phyloP scores from a whole-genome alignment of 2,113 vertebrate species.

The Oreochromis spilurus region DNA sequence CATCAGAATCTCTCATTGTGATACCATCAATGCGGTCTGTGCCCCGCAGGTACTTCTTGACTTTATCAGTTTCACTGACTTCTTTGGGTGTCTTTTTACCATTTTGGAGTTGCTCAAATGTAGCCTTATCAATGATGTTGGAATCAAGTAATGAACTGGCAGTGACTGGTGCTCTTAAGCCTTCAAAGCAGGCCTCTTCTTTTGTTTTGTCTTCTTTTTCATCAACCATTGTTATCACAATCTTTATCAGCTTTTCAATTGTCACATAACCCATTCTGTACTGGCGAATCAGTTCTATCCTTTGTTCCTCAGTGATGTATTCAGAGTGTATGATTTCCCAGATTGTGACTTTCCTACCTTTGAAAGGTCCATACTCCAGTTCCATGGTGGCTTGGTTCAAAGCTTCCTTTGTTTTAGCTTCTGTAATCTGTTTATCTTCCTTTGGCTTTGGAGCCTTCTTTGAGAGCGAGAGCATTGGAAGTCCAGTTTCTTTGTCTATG shows the following conservation, averaged over 20 bases:
- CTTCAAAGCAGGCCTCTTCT: conserved; percentile 79
- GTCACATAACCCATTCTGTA: conserved; percentile 87
- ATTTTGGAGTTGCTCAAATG: conserved; percentile 81
- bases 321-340: conserved; percentile 95
- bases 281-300: conserved; percentile 83
- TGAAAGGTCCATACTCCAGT: conserved; percentile 81
- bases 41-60: conserved; percentile 82
- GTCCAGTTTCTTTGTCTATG: conserved; percentile 80
- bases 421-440: conserved; percentile 76
- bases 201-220: conserved; percentile 77
- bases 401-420: conserved; percentile 81
- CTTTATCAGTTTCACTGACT: conserved; percentile 71
- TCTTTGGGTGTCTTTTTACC: conserved; percentile 85
- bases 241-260: conserved; percentile 87
- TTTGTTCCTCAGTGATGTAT: conserved; percentile 88
- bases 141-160: conserved; percentile 82
- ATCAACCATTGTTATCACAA: conserved; percentile 85
- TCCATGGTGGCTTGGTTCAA: conserved; percentile 79
- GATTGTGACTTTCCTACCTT: conserved; percentile 81
- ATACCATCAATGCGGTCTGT: conserved; percentile 82
- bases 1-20: conserved; percentile 78
- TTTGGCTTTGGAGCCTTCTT: conserved; percentile 76
- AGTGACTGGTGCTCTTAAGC: conserved; percentile 80
- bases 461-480: conserved; percentile 80
- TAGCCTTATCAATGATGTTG: conserved; percentile 78